phyloP scores from a whole-genome alignment of 1,140 invertebrate genomes.

The Oncopodura yosiiana region DNA sequence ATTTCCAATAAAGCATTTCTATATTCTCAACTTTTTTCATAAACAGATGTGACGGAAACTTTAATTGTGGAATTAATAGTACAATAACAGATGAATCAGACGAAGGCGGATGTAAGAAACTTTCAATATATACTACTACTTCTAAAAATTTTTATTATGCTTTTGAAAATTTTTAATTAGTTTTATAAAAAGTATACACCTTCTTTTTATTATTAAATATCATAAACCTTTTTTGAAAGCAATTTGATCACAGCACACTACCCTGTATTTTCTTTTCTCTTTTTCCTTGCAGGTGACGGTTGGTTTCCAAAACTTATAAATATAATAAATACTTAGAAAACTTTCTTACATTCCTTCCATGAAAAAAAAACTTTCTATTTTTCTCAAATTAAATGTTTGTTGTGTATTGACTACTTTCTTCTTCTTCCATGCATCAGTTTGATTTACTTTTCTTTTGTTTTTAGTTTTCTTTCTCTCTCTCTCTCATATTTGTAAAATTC shows the following conservation, averaged over 20 bases:
- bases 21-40: too few species aligned
- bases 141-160: background rate
- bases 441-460: too few species aligned
- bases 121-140: background rate
- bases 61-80: conserved; percentile 59
- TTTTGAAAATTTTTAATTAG: background rate
- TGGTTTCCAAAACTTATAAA: too few species aligned
- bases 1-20: too few species aligned
- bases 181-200: background rate
- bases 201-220: too few species aligned
- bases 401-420: conserved; percentile 10
- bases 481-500: background rate
- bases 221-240: too few species aligned
- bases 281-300: conserved; percentile 28
- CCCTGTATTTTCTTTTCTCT: background rate
- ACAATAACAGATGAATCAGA: conserved; percentile 60
- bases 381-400: conserved; percentile 20
- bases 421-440: too few species aligned
- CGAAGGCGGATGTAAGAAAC: conserved; percentile 70
- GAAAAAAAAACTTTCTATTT: too few species aligned
- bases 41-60: conserved; percentile 63
- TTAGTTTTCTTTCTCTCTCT: background rate
- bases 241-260: too few species aligned
- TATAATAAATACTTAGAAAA: too few species aligned
- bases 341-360: too few species aligned